Evolutionary conservation across 2,113 vertebrate species (phyloP).

Genomic region (Nematolebias whitei): DNA sequence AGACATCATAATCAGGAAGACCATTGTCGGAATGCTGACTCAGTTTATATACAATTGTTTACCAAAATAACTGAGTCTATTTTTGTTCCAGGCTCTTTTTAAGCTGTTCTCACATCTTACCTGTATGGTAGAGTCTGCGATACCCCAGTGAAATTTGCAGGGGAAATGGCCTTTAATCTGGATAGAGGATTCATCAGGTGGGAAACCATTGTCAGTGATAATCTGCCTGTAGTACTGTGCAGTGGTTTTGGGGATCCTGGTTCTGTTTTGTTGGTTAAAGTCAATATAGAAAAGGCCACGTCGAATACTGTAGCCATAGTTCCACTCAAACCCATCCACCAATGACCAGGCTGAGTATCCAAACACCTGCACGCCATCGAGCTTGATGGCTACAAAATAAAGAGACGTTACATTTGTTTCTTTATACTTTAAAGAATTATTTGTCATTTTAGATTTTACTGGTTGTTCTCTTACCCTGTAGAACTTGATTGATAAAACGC

Average conservation of each 20-base stretch:
- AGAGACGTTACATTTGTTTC: neutral
- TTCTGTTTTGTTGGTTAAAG: conserved; percentile 81
- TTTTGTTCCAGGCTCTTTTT: neutral
- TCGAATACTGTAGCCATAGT: conserved; percentile 83
- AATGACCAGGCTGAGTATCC: conserved; percentile 94
- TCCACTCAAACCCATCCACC: conserved; percentile 96
- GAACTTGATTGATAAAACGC: conserved; percentile 90
- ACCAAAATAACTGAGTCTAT: neutral
- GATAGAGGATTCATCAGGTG: conserved; percentile 62
- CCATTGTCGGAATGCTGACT: too few relatives aligned
- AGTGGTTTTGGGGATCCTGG: conserved; percentile 88
- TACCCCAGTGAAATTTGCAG: conserved; percentile 93
- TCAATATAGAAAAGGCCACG: conserved; percentile 92
- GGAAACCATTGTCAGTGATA: conserved; percentile 87
- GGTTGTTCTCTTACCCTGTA: conserved; percentile 84
- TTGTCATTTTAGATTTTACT: neutral
- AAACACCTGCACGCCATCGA: conserved; percentile 86
- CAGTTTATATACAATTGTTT: neutral
- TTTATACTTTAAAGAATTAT: neutral
- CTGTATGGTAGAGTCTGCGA: conserved; percentile 90
- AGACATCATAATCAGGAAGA: neutral
- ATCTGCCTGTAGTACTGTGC: conserved; percentile 89
- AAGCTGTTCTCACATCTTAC: conserved; percentile 70
- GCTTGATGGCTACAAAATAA: conserved; percentile 80
- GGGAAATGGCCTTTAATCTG: conserved; percentile 84